Conservation (phyloP, 1,140 invertebrate species). For the Drosophila chauvacae region DNA sequence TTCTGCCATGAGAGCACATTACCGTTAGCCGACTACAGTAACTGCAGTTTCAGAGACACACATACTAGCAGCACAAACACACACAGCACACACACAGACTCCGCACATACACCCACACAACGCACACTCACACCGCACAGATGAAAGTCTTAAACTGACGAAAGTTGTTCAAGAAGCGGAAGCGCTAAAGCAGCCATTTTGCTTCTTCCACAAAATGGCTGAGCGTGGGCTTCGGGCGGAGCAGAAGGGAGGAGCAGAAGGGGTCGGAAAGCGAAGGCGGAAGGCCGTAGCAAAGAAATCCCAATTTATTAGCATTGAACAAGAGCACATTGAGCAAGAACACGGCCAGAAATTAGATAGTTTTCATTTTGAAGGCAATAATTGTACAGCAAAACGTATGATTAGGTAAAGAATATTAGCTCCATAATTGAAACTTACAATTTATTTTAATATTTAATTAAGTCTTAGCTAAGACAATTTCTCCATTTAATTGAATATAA, state of each 20-base stretch:
- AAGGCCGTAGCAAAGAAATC: conserved; percentile 33
- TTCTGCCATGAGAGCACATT: conserved; percentile 51
- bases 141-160: conserved; percentile 32
- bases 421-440: not conserved
- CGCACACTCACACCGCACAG: not conserved
- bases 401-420: too few species aligned
- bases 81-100: not conserved
- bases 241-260: not conserved
- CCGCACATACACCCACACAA: conserved; percentile 6
- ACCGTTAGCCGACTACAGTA: conserved; percentile 50
- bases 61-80: conserved; percentile 2
- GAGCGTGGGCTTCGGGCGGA: not conserved
- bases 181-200: conserved; percentile 64
- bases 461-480: not conserved
- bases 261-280: not conserved
- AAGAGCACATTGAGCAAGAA: not conserved
- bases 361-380: not conserved
- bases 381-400: not conserved
- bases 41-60: conserved; percentile 36
- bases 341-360: not conserved
- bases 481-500: not conserved
- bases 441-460: not conserved
- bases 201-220: conserved; percentile 32
- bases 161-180: conserved; percentile 54
- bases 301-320: conserved; percentile 61